Evolutionary conservation across 2,888 invertebrate genomes (phyloP).

Genomic region (Arrhopalites spinosus): DNA sequence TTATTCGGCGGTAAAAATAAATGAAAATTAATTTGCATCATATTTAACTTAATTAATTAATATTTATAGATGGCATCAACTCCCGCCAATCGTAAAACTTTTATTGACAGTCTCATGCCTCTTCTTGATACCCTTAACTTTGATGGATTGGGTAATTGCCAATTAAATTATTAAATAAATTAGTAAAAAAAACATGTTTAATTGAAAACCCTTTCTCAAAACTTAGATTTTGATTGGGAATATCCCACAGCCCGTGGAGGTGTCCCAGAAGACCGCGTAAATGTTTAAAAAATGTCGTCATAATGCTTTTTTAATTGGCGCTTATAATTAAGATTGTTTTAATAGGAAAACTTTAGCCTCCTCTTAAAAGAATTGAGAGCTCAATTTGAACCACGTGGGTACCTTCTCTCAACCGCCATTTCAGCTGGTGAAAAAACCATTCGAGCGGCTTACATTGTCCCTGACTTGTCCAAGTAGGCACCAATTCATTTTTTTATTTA

Average conservation of each 20-base stretch:
- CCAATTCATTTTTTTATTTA: no score
- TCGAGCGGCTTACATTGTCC: conserved; percentile 62
- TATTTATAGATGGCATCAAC: neutral
- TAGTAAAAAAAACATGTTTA: neutral
- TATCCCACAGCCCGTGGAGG: conserved; percentile 58
- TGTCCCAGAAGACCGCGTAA: conserved; percentile 56
- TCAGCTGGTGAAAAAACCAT: conserved; percentile 54
- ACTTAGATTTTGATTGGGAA: conserved; percentile 57
- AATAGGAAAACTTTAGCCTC: conserved; percentile 40
- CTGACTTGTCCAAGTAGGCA: conserved; percentile 63
- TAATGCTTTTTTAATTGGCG: neutral
- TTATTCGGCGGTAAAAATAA: conserved; percentile 34
- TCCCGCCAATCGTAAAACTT: neutral
- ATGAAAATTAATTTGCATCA: neutral
- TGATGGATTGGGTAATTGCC: neutral
- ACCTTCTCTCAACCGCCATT: conserved; percentile 49
- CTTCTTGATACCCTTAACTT: neutral
- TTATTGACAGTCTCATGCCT: neutral
- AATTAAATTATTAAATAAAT: neutral
- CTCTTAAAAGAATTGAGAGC: conserved; percentile 38
- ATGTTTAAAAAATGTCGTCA: neutral
- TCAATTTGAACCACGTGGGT: conserved; percentile 37
- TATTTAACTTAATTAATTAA: neutral
- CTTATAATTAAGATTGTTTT: neutral
- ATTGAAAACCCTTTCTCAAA: neutral